Percentiles rank a stretch among this genome's conserved stretches.
These are phyloP conservation scores for Lamellibrachia luymesi DNA, from an alignment of 1,140 invertebrate species.

Conservation along the genomic window DNA sequence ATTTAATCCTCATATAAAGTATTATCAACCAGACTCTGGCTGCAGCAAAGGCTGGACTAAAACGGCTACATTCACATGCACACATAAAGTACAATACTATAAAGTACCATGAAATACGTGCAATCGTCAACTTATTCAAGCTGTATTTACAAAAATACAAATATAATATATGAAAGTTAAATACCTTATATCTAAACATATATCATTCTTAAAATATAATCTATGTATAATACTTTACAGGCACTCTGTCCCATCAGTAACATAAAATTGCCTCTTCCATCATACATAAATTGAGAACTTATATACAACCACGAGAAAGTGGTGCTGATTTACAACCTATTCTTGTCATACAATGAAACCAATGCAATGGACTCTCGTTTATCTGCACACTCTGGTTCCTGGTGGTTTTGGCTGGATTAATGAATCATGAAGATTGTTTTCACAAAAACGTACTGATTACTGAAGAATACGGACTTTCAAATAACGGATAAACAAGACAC, in stretches of 20 bases:
- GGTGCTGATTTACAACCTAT: background rate
- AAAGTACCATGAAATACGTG: background rate
- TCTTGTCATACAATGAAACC: background rate
- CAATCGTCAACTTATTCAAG: background rate
- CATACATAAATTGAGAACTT: too few relatives aligned
- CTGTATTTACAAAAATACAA: conserved; percentile 1
- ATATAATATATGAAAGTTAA: background rate
- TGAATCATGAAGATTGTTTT: too few relatives aligned
- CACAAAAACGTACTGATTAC: too few relatives aligned
- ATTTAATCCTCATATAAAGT: background rate
- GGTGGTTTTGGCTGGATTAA: too few relatives aligned
- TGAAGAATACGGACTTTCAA: too few relatives aligned
- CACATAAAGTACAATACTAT: background rate
- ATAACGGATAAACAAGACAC: too few relatives aligned
- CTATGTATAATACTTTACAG: background rate
- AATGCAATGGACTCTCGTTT: background rate
- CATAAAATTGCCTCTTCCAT: too few relatives aligned
- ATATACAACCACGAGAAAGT: too few relatives aligned
- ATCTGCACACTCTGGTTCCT: too few relatives aligned
- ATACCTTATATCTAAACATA: background rate
- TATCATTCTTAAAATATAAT: background rate
- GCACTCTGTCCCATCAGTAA: background rate
- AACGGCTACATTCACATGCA: background rate
- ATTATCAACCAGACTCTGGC: background rate
- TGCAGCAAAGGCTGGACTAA: background rate